Evolutionary conservation across 2,113 vertebrate genomes (phyloP).

Genomic region (Felis catus): DNA sequence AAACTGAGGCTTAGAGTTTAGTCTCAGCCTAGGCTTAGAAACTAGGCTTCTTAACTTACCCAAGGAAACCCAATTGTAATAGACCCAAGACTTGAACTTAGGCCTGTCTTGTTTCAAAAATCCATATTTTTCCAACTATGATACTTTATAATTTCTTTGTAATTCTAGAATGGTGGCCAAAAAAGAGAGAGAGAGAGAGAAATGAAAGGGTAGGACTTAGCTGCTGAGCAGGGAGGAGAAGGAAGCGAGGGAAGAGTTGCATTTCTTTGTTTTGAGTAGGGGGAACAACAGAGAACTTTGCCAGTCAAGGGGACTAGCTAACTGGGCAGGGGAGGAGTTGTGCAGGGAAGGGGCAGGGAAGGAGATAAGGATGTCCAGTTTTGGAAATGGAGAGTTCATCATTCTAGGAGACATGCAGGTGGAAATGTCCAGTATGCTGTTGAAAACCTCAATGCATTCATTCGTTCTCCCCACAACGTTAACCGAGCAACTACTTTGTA

Average conservation of each 20-base stretch:
- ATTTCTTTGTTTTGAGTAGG: background rate
- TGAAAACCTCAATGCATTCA: background rate
- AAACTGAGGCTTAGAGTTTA: background rate
- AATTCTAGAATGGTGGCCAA: background rate
- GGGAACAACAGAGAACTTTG: background rate
- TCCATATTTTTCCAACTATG: background rate
- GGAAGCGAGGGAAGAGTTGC: background rate
- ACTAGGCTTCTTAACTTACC: background rate
- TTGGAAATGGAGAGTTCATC: background rate
- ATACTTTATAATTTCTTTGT: background rate
- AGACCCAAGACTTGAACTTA: background rate
- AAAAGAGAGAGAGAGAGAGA: background rate
- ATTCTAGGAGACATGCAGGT: background rate
- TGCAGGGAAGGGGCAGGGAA: background rate
- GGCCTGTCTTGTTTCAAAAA: conserved; percentile 29
- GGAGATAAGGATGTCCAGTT: background rate
- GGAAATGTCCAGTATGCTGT: background rate
- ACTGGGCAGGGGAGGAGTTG: background rate
- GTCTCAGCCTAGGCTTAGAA: too few relatives aligned
- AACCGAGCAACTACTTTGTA: background rate
- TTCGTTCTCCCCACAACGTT: background rate
- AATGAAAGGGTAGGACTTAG: background rate
- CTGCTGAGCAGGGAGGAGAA: background rate
- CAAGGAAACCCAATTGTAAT: background rate
- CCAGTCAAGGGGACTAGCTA: background rate